A percentile compares a stretch with the other conserved stretches of the same genome.
Evolutionary conservation across 2,888 invertebrate genomes (phyloP).

Genomic region (Onthophagus sagittarius): DNA sequence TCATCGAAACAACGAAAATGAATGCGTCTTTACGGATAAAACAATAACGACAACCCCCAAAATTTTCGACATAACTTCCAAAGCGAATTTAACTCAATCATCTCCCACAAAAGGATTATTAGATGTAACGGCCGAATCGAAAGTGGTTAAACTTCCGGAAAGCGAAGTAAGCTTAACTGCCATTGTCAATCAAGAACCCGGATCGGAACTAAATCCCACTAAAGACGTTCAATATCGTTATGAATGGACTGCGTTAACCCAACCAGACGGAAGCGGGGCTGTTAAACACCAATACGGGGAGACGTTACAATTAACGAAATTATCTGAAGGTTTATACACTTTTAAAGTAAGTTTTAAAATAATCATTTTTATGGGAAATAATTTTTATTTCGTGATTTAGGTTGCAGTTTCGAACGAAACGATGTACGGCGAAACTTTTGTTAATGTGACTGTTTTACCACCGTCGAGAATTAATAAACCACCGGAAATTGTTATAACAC

Average conservation of each 20-base stretch:
- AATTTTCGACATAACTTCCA: constrained; percentile 26
- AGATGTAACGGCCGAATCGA: constrained; percentile 70
- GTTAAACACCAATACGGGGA: constrained; percentile 81
- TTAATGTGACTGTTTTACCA: constrained; percentile 86
- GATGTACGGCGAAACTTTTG: constrained; percentile 76
- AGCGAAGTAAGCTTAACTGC: constrained; percentile 82
- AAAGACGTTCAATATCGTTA: constrained; percentile 70
- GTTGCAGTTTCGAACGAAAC: constrained; percentile 73
- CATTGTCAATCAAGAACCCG: constrained; percentile 69
- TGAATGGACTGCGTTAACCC: constrained; percentile 82
- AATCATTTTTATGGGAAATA: background rate
- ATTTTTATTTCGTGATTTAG: constrained; percentile 27
- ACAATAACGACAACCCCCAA: constrained; percentile 32
- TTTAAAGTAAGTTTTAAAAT: constrained; percentile 65
- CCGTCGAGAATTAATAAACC: constrained; percentile 78
- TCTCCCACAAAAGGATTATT: constrained; percentile 59
- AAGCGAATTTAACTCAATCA: constrained; percentile 5
- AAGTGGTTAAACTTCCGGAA: constrained; percentile 75
- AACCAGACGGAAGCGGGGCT: constrained; percentile 70
- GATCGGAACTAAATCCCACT: constrained; percentile 40
- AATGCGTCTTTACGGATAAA: constrained; percentile 36
- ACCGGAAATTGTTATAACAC: constrained; percentile 82
- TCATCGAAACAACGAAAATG: constrained; percentile 46
- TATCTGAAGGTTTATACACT: constrained; percentile 82
- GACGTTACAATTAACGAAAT: constrained; percentile 76